Conservation (phyloP, 2,113 vertebrate species). For the Vimba vimba region DNA sequence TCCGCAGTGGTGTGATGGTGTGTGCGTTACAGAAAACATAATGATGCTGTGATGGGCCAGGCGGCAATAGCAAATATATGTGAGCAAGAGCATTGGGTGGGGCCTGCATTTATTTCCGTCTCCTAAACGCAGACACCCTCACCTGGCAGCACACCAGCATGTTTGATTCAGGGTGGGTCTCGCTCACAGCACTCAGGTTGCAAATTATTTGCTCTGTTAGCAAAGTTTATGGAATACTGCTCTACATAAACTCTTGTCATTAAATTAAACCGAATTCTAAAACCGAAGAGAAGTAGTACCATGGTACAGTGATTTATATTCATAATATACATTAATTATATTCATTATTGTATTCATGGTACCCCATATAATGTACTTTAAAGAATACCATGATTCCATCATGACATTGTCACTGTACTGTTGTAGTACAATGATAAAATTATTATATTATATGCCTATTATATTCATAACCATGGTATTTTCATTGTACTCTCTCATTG, state of each 20-base stretch:
- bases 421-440: background rate
- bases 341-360: background rate
- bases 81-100: conserved; percentile 41
- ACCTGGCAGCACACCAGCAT: conserved; percentile 71
- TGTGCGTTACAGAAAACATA: conserved; percentile 46
- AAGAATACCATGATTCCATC: no score
- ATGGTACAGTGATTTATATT: background rate
- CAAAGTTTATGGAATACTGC: background rate
- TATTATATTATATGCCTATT: background rate
- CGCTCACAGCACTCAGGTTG: conserved; percentile 16
- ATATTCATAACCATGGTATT: no score
- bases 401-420: no score
- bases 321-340: background rate
- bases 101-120: conserved; percentile 39
- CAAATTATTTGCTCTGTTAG: conserved; percentile 20
- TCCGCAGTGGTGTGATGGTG: conserved; percentile 18
- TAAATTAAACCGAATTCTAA: background rate
- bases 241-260: background rate
- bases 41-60: conserved; percentile 22
- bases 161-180: conserved; percentile 49
- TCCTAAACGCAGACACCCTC: conserved; percentile 50
- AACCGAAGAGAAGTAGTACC: background rate
- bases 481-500: no score
- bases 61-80: conserved; percentile 8
- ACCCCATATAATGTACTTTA: no score